Evolutionary conservation across 2,797 vertebrate species (phyloP), one percentile per base, ranked within the genome.

Genomic region (Bryconaethiops microstoma): DNA sequence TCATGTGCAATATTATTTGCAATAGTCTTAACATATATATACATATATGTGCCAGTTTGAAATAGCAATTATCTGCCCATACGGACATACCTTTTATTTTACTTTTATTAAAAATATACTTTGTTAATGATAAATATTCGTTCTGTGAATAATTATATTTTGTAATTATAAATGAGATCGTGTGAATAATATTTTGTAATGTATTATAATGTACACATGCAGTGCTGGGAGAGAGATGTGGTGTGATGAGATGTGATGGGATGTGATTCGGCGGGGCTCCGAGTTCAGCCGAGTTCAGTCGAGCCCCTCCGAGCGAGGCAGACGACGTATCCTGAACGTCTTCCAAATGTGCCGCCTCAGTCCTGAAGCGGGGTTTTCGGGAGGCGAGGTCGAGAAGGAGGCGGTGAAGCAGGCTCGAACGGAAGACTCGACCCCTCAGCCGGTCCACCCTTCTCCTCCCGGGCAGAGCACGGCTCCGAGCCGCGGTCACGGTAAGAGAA

Each of bases 301-400:
- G 92, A 94, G 91, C 84, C 84, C 55, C 73, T 91, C 91, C 92
- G 92, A 93, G 80, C 90, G 80, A 71, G 85, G 25, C 62, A 35
- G 62, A 35, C 90, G 89, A 91, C 88, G 87, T 87, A 82, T 89
- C 90, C 90, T 88, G 89, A 91, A 81, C 91, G 78, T 85, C 90
- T 88, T 91, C 91, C 89, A 91, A 90, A 92, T 91, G 90, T 92
- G 88, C 88, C 89, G 88, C 85, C 87, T 76, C 86, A 91, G 90
- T 90, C 86, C 87, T 89, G 82, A 83, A 93, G 92, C 84, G 90
- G 87, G 72, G 88, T 83, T 90, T 83, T 88, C 77, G 86, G 86
- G 89, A 90, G 89, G 88, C 82, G 91, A 90, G 89, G 87, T 85
- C 86, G 87, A 80, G 40, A 17, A 52, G n/a, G 48, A 50, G 59